Evolutionary conservation across 1,140 invertebrate species (phyloP).

Genomic region (Gyrodactylus salaris): DNA sequence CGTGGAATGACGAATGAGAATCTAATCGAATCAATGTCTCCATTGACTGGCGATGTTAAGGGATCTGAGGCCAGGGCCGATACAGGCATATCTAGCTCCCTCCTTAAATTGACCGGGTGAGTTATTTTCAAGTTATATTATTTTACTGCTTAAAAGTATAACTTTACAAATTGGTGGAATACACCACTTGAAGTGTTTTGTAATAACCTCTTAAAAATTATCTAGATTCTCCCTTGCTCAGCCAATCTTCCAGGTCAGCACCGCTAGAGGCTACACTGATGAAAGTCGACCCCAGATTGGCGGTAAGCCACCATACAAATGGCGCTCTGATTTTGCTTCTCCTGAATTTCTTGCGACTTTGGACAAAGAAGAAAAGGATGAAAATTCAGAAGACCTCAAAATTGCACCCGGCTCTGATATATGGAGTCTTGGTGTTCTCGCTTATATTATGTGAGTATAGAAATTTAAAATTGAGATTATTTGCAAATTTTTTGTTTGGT

Average conservation of each 20-base stretch:
- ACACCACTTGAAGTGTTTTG: too few relatives aligned
- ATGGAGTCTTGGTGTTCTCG: background rate
- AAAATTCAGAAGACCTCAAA: background rate
- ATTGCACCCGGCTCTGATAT: background rate
- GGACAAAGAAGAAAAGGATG: background rate
- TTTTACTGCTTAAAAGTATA: too few relatives aligned
- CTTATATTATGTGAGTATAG: background rate
- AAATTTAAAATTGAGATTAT: too few relatives aligned
- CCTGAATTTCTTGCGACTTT: background rate
- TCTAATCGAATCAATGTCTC: background rate
- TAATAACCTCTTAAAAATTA: background rate
- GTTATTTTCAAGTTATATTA: too few relatives aligned
- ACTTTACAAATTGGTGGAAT: too few relatives aligned
- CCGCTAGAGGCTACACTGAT: background rate
- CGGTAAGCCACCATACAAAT: background rate
- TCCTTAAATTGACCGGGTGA: background rate
- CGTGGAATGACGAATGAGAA: background rate
- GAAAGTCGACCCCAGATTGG: background rate
- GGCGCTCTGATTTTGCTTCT: background rate
- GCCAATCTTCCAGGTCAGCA: background rate
- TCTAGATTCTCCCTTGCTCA: background rate
- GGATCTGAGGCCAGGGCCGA: background rate
- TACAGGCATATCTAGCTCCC: background rate
- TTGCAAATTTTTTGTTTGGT: too few relatives aligned
- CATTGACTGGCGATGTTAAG: background rate